Percentiles rank a stretch among this genome's conserved stretches.
Evolutionary conservation across 2,888 invertebrate genomes (phyloP).

Genomic region (Stenotaenia linearis): DNA sequence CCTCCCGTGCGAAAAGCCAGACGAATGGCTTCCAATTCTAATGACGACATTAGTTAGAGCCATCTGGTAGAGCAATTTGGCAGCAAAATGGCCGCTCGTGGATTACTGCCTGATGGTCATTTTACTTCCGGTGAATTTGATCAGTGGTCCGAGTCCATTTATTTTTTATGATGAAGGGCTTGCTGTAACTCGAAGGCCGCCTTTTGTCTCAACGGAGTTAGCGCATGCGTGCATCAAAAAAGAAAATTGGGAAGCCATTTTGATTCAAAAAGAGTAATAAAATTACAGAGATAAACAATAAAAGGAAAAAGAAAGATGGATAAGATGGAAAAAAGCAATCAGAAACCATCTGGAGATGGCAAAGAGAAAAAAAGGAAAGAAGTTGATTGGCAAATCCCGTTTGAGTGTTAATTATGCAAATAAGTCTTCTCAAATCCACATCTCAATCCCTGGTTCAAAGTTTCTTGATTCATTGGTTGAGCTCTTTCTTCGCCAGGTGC

Average conservation of each 20-base stretch:
- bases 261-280: slow-evolving; percentile 9
- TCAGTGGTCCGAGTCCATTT: slow-evolving; percentile 33
- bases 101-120: slow-evolving; percentile 32
- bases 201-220: not conserved
- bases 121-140: slow-evolving; percentile 34
- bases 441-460: slow-evolving; percentile 3
- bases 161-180: slow-evolving; percentile 32
- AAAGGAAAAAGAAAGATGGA: not conserved
- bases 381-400: not conserved
- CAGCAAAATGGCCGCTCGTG: slow-evolving; percentile 33
- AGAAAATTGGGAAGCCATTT: not conserved
- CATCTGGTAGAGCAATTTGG: slow-evolving; percentile 34
- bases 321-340: not conserved
- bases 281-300: not conserved
- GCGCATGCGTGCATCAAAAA: not conserved
- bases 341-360: slow-evolving; percentile 3
- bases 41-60: slow-evolving; percentile 33
- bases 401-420: slow-evolving; percentile 9
- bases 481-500: not conserved
- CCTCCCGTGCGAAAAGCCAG: slow-evolving; percentile 28
- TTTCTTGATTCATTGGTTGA: not conserved
- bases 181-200: slow-evolving; percentile 10
- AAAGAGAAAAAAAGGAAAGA: not conserved
- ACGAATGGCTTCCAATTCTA: slow-evolving; percentile 33
- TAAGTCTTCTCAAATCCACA: not conserved